phyloP scores from a whole-genome alignment of 2,888 invertebrate genomes.

The Polietes domitor region DNA sequence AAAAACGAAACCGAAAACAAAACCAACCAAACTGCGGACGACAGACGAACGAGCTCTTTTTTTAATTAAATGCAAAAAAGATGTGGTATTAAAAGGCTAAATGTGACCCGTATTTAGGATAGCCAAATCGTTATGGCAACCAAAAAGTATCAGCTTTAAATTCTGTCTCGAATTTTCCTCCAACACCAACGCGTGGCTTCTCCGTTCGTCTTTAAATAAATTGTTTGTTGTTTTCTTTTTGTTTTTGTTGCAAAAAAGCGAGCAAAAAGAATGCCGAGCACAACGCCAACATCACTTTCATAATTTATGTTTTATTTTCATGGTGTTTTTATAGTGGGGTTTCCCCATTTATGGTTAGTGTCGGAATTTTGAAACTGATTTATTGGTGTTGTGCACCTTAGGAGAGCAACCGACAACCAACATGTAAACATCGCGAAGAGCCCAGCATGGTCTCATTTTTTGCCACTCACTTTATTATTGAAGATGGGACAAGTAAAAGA shows the following conservation, averaged over 20 bases:
- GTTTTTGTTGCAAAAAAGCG: background rate
- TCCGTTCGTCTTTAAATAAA: constrained; percentile 7
- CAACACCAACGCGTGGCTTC: background rate
- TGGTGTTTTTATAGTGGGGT: constrained; percentile 27
- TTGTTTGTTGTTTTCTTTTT: background rate
- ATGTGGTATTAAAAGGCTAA: constrained; percentile 24
- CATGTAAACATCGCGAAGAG: background rate
- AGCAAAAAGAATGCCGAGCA: background rate
- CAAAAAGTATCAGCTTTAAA: constrained; percentile 9
- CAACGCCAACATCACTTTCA: constrained; percentile 9
- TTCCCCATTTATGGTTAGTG: constrained; percentile 25
- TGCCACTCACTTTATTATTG: background rate
- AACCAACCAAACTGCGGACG: background rate
- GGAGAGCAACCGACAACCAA: background rate
- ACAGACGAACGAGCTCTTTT: constrained; percentile 16
- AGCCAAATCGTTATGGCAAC: constrained; percentile 9
- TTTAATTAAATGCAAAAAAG: constrained; percentile 57
- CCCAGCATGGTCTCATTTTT: background rate
- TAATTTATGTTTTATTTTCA: constrained; percentile 37
- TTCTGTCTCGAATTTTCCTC: background rate
- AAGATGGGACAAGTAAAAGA: background rate
- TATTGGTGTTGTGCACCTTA: constrained; percentile 41
- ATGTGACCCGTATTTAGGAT: constrained; percentile 13
- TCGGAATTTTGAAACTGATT: constrained; percentile 38
- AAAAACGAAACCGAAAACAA: background rate